Evolutionary conservation across 2,888 invertebrate species (phyloP), one percentile per base, ranked within the genome.

Genomic region (Megamerina dolium): DNA sequence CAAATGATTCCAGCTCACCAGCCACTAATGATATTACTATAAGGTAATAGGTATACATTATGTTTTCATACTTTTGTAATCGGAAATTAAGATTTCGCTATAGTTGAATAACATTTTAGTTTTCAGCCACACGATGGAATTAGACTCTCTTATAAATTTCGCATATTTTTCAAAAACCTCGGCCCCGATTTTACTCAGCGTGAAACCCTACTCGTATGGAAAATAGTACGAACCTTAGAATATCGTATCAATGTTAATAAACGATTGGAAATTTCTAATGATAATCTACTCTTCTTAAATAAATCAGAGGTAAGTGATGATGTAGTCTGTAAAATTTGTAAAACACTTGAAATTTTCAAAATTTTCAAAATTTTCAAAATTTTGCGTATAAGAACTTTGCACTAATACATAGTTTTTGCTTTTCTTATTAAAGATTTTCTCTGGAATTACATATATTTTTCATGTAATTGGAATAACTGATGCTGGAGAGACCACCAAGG

Each of bases 101-200:
- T n/a, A n/a, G n/a, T n/a, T n/a, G n/a, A n/a, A n/a, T n/a, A n/a
- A n/a, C n/a, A n/a, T n/a, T 23, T 8, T 23, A 23, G 23, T 23
- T 23, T 23, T 23, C 23, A 23, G 10, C 23, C 23, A 23, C 6
- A 23, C 8, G 23, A 23, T 23, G 23, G 23, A 6, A 8, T 23
- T 23, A 23, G 10, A 10, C 23, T 23, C 10, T 23, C 23, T 8
- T 23, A 23, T 10, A 23, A 23, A 10, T 23, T 23, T 23, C 23
- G 61, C 56, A 27, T 53, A 49, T 10, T 44, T 54, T 0, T 61
- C 54, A 56, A 68, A 69, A 20, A 65, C 44, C 0, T 52, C 43
- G 23, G 23, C 10, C 23, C 48, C 19, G 50, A 53, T 13, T 38
- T 51, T 5, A 52, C 56, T 9, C 56, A 57, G 41, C 52, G 58